Evolutionary conservation across 2,113 vertebrate genomes (phyloP), one percentile per base, ranked within the genome.

Genomic region (Bagarius yarrelli): DNA sequence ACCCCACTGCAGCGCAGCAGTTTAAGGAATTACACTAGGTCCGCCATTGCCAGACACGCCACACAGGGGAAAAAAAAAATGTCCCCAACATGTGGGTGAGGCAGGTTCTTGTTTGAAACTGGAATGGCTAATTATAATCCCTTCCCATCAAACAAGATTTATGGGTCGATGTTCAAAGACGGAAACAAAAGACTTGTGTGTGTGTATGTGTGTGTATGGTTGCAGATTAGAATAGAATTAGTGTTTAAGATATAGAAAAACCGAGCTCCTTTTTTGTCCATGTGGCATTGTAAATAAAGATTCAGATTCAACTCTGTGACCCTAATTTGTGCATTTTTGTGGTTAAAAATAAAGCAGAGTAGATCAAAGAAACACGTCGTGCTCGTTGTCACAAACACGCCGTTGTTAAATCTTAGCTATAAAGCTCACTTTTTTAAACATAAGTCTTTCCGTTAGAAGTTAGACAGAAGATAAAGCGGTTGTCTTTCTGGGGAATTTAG

Each of bases 21-120:
- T 82, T 91, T 91, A 85, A 78, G 83, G 86, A 89, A 90, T 88
- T 83, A 89, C 81, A 57, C 52, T 52, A 71, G 56, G 60, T 73
- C 76, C 78, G 12, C 47, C 76, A 55, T 82, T 86, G 89, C 77
- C 76, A 86, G 84, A 81, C 64, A 47, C n/a, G 34, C 18, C 34
- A 67, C 32, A n/a, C 44, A n/a, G 44, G 8, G 60, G 1, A 47
- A 47, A 47, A n/a, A n/a, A n/a, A 73, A 72, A 86, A 87, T 81
- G 64, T 74, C 63, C 19, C 32, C 53, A 83, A 83, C 85, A 87
- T 87, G 80, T 85, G 88, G 80, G 88, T 83, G 85, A 71, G 81
- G 86, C 87, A 88, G 21, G 36, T 27, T 56, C 34, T 67, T 25
- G 32, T 70, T 80, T 70, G 71, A 76, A 61, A 32, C 40, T 83